Conservation (phyloP, 2,888 invertebrate genomes). For the Dolichopus griseipennis region DNA sequence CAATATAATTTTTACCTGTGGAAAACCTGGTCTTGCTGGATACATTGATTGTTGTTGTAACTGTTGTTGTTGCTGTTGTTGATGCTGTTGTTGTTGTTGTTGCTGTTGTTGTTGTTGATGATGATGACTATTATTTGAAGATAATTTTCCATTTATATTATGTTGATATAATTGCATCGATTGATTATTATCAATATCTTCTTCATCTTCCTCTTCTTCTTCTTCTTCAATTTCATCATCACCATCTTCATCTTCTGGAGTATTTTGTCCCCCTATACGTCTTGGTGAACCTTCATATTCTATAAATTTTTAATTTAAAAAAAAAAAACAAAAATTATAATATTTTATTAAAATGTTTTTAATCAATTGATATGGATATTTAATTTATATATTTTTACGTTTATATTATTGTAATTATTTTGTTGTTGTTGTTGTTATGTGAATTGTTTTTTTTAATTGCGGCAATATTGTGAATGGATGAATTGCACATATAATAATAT, state of each 20-base stretch:
- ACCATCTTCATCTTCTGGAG: slow-evolving; percentile 25
- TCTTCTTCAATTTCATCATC: slow-evolving; percentile 8
- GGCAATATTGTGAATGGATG: neutral
- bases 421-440: too few relatives aligned
- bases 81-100: slow-evolving; percentile 38
- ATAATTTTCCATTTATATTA: slow-evolving; percentile 15
- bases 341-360: neutral
- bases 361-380: neutral
- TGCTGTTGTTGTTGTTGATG: slow-evolving; percentile 16
- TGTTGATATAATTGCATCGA: slow-evolving; percentile 24
- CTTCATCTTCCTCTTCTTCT: slow-evolving; percentile 23
- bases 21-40: slow-evolving; percentile 79
- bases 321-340: neutral
- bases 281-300: slow-evolving; percentile 85
- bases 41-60: slow-evolving; percentile 44
- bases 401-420: too few relatives aligned
- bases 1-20: slow-evolving; percentile 48
- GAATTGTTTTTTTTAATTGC: too few relatives aligned
- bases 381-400: too few relatives aligned
- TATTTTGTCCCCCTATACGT: slow-evolving; percentile 67
- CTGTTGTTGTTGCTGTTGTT: slow-evolving; percentile 25
- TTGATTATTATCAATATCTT: slow-evolving; percentile 28
- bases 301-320: neutral
- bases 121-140: neutral
- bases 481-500: neutral